phyloP scores from a whole-genome alignment of 1,140 invertebrate species.

The Brachionus manjavacas region DNA sequence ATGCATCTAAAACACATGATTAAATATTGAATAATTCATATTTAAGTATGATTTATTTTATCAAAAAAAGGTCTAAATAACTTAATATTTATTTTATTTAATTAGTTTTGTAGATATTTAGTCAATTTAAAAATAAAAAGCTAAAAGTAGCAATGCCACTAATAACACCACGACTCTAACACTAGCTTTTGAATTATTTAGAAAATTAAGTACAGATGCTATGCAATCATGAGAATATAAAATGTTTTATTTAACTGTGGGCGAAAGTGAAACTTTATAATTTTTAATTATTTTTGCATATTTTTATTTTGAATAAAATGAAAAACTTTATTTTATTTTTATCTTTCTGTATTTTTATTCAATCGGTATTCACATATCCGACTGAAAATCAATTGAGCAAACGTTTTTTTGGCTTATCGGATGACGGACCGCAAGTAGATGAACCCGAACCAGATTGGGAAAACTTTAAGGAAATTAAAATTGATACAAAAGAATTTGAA shows the following conservation, averaged over 20 bases:
- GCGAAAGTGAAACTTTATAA: background rate
- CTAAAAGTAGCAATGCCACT: no score
- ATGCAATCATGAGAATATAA: background rate
- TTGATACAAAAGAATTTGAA: background rate
- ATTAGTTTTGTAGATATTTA: no score
- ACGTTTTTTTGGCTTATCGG: background rate
- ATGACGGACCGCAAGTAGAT: background rate
- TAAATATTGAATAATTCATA: no score
- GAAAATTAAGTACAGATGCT: background rate
- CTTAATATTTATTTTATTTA: no score
- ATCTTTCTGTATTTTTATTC: background rate
- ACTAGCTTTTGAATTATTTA: no score
- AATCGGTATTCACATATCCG: background rate
- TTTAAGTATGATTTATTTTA: no score
- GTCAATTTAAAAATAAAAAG: no score
- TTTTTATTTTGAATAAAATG: background rate
- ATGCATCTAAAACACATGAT: no score
- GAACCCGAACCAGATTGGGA: constrained; percentile 23
- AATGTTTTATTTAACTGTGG: background rate
- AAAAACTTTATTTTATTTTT: background rate
- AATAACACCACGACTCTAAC: no score
- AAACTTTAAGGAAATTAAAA: background rate
- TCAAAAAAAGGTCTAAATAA: no score
- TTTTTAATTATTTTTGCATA: background rate
- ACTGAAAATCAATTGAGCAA: background rate